Evolutionary conservation across 2,888 invertebrate species (phyloP), one percentile per base, ranked within the genome.

Genomic region (Spatulosminthurus flaviceps): DNA sequence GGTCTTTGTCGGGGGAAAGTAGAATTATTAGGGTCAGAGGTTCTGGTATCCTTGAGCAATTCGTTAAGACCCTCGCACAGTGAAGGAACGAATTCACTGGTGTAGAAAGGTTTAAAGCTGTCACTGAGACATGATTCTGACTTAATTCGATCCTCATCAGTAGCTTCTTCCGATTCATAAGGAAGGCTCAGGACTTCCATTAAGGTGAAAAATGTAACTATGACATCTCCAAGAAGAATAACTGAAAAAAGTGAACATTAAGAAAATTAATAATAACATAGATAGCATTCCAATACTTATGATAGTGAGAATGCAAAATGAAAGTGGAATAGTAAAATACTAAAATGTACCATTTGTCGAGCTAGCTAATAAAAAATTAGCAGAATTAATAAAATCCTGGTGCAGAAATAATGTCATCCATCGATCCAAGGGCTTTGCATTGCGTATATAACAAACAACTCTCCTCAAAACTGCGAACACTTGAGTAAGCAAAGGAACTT

Each of bases 301-400:
- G 13, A 41, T 41, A 7, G 41, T 41, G 41, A 9, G 13, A 9
- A 7, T 9, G 13, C 7, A 64, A 24, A 11, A 22, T 64, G 9
- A 64, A 64, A 9, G 9, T 22, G 7, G 22, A 66, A 66, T 21
- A 26, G 22, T 24, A 9, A 16, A 84, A 86, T 85, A 85, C 5
- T 34, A 9, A 4, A 34, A 34, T 34, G 51, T 51, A 89, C 89
- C 86, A 86, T 92, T 93, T 16, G 92, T 91, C 0, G 94, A 94
- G 87, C 93, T 94, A 78, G 89, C 90, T 79, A 95, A 88, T 82
- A 95, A 93, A 86, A 92, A 94, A 82, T 90, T 90, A 66, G 94
- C 87, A 82, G 91, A 89, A 70, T 90, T 83, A 11, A 87, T 83
- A 69, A 88, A 83, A 26, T 85, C 83, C 19, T 84, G 81, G 13